phyloP scores from a whole-genome alignment of 2,797 vertebrate species.

The Chelon auratus region DNA sequence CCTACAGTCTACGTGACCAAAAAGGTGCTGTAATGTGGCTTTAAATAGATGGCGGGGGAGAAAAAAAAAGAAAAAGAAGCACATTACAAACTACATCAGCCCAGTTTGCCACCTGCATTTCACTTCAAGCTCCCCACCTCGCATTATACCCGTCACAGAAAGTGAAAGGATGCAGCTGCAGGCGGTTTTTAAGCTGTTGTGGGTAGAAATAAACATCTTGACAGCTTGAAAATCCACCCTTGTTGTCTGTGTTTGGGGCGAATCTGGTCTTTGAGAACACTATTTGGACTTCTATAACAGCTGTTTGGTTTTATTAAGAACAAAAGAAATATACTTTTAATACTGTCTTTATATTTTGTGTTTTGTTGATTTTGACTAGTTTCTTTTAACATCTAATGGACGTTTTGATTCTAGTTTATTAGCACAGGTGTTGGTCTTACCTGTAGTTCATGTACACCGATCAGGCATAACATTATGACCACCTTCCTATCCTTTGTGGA shows the following conservation, averaged over 20 bases:
- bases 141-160: conserved; percentile 62
- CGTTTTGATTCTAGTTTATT: no score
- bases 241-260: conserved; percentile 54
- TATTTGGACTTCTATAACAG: conserved; percentile 26
- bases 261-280: conserved; percentile 55
- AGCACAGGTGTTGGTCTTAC: no score
- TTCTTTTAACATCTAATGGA: not conserved
- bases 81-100: conserved; percentile 50
- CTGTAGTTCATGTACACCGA: no score
- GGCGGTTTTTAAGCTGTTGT: conserved; percentile 66
- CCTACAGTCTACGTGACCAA: conserved; percentile 30
- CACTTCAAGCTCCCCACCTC: conserved; percentile 49
- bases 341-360: not conserved
- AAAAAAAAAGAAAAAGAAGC: conserved; percentile 2
- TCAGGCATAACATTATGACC: no score
- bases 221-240: conserved; percentile 58
- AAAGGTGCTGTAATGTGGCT: conserved; percentile 38
- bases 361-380: not conserved
- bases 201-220: conserved; percentile 65
- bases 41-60: conserved; percentile 25
- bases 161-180: conserved; percentile 75
- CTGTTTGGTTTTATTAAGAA: conserved; percentile 8
- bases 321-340: conserved; percentile 2
- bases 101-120: conserved; percentile 68
- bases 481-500: no score